Percentiles rank a stretch among this genome's conserved stretches.
phyloP scores from a whole-genome alignment of 1,140 invertebrate genomes.

The Reticulitermes speratus region DNA sequence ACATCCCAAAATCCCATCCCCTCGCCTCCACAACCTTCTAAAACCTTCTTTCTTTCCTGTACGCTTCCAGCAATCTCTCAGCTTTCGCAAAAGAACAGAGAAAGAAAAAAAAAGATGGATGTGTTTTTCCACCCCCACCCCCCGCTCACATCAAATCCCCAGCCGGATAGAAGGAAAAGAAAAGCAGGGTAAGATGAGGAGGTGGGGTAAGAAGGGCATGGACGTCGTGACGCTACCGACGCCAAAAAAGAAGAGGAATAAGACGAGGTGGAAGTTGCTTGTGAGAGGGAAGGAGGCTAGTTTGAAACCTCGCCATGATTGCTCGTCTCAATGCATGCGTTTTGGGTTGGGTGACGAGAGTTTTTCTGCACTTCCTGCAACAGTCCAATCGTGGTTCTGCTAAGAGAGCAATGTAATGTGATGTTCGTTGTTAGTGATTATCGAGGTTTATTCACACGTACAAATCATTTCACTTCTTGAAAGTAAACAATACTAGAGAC shows the following conservation, averaged over 20 bases:
- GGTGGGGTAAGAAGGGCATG: background rate
- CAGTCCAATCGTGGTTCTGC: background rate
- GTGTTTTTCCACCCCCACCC: conserved; percentile 1
- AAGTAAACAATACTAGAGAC: too few species aligned
- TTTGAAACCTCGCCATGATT: background rate
- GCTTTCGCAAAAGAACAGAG: conserved; percentile 26
- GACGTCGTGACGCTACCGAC: conserved; percentile 15
- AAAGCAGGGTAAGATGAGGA: conserved; percentile 2
- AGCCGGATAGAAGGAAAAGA: conserved; percentile 8
- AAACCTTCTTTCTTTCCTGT: conserved; percentile 23
- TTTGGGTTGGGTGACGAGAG: background rate
- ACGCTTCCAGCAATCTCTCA: conserved; percentile 26
- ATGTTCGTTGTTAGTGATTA: too few species aligned
- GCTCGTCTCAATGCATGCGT: background rate
- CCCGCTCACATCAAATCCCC: conserved; percentile 12
- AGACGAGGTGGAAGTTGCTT: background rate
- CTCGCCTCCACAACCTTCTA: conserved; percentile 9
- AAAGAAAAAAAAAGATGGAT: conserved; percentile 26
- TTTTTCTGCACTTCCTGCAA: background rate
- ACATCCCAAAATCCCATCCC: conserved; percentile 24
- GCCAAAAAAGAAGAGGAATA: conserved; percentile 9
- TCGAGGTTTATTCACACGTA: too few species aligned
- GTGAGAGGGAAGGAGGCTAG: background rate
- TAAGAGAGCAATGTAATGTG: background rate
- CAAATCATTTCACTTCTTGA: too few species aligned